These are phyloP conservation scores for Esox lucius DNA, from an alignment of 2,797 vertebrate genomes.

Conservation along the genomic window DNA sequence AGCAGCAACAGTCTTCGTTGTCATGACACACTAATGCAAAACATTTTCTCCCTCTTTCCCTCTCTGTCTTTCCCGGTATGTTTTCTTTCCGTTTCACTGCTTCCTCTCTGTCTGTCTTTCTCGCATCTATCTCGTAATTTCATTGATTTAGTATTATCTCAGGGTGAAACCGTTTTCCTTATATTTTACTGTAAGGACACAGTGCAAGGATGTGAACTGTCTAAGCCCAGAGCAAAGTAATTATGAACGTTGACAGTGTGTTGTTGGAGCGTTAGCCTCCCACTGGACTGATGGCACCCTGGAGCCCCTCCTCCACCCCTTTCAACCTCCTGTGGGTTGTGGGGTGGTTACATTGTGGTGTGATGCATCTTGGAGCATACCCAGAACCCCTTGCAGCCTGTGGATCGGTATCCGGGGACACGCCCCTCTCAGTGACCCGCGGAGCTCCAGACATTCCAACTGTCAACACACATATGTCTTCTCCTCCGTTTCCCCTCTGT, in stretches of 20 bases:
- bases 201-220: constrained; percentile 9
- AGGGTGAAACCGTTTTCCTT: constrained; percentile 1
- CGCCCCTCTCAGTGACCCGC: constrained; percentile 59
- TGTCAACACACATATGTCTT: constrained; percentile 65
- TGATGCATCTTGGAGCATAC: constrained; percentile 25
- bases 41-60: not conserved
- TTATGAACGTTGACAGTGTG: constrained; percentile 7
- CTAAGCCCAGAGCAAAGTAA: not conserved
- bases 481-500: constrained; percentile 18
- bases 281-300: too few relatives aligned
- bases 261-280: constrained; percentile 7
- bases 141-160: not conserved
- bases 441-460: constrained; percentile 62
- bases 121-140: too few relatives aligned
- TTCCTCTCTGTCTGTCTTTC: not conserved
- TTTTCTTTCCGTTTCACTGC: not conserved
- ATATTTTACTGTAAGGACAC: constrained; percentile 15
- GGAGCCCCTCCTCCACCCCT: not conserved
- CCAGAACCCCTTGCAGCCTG: constrained; percentile 34
- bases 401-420: constrained; percentile 34
- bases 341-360: constrained; percentile 21
- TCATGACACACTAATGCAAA: not conserved
- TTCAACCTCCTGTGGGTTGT: constrained; percentile 4
- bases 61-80: not conserved
- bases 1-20: not conserved